Evolutionary conservation across 2,113 vertebrate species (phyloP).

Genomic region (Pedetes capensis): DNA sequence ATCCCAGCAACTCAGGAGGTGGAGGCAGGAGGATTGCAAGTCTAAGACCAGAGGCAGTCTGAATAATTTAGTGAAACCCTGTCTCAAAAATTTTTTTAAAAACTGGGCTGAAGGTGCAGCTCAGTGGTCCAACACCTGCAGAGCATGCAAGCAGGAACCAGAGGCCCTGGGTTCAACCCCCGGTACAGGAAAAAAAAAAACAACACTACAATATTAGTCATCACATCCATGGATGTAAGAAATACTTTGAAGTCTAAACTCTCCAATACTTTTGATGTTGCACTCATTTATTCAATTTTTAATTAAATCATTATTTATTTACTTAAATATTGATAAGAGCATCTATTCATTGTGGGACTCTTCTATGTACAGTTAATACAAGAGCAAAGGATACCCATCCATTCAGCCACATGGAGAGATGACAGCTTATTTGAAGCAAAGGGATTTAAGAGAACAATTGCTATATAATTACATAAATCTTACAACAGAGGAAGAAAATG

Average conservation of each 20-base stretch:
- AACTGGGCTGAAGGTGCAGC: too few species aligned
- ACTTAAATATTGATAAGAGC: background rate
- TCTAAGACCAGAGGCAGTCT: too few species aligned
- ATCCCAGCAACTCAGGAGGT: too few species aligned
- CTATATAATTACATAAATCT: background rate
- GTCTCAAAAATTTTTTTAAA: too few species aligned
- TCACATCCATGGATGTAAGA: background rate
- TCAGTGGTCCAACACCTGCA: too few species aligned
- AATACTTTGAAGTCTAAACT: background rate
- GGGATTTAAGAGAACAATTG: background rate
- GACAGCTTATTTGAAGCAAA: background rate
- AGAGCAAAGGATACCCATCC: background rate
- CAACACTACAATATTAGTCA: background rate
- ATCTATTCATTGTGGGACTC: background rate
- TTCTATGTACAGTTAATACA: background rate
- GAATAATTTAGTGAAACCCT: too few species aligned
- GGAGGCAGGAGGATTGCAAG: too few species aligned
- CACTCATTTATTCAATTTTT: background rate
- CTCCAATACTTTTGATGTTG: background rate
- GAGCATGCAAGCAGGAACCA: too few species aligned
- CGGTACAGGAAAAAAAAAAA: too few species aligned
- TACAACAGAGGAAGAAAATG: background rate
- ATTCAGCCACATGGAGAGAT: background rate
- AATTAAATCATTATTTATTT: background rate
- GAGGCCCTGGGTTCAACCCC: too few species aligned